Evolutionary conservation across 1,140 invertebrate species (phyloP), one percentile per base, ranked within the genome.

Genomic region (Calosoma granatense): DNA sequence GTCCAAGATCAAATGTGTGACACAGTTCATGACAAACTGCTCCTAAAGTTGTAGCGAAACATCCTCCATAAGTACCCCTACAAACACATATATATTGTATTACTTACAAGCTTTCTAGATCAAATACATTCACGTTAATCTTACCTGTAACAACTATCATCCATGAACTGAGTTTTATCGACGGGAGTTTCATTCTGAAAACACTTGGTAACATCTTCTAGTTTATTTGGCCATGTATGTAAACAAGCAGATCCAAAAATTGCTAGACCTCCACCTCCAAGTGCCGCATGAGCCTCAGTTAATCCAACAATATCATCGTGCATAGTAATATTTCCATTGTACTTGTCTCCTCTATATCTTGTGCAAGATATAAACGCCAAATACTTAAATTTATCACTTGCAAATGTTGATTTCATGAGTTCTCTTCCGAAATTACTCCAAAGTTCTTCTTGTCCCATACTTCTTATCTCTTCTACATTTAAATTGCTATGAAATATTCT

Each of bases 21-120:
- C 92, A 92, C 43, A 98, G 72, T 76, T 97, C 94, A 74, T 98
- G 94, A 22, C 94, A 83, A 4, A 92, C 86, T n/a, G 93, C 90
- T 2, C 94, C 94, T 22, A 98, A 72, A 15, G 90, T 92, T 11
- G 93, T 95, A 2, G 92, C 87, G 75, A 90, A 92, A 67, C 92
- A 94, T 20, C 89, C 90, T 55, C 91, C 92, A 63, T 84, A 80
- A 0, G 87, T 92, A 9, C 86, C 84, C 54, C 89, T 81, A 68
- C n/a, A 72, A 67, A 47, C 15, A 6, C 17, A 30, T 30, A 30
- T 30, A 30, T 90, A 91, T 60, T 88, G 88, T 71, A 90, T 94
- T 65, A 94, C 91, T 72, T 94, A 90, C 83, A 93, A 89, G 54
- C 89, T 78, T 47, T 81, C 72, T 51, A 79, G 77, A 68, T 94